Base-by-base conservation (phyloP, 2,113 vertebrate species). In the Malurus melanocephalus region DNA sequence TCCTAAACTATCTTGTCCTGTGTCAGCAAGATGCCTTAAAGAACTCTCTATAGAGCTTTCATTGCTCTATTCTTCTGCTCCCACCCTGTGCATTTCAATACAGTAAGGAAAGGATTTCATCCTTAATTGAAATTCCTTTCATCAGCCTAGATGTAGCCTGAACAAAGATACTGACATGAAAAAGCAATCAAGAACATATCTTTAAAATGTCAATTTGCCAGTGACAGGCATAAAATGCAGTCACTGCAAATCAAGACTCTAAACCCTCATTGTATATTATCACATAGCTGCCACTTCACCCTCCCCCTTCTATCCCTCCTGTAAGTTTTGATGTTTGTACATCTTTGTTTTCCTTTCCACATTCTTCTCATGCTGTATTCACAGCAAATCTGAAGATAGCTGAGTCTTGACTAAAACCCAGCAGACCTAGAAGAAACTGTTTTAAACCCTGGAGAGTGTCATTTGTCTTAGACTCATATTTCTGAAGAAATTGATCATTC, bases 41-140 rank as follows among this genome's bases (percentile, higher is more conserved):
- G 80, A 94, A 77, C 74, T 87, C 87, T 91, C 74, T 43, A 27
- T 11, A 86, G 88, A 87, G 84, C 78, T 87, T 90, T 84, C 75
- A 61, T n/a, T 73, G 67, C 90, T 92, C 64, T 77, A 66, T 92
- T 95, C 69, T 85, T 60, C 35, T 60, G 80, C 93, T 87, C 92
- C 78, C 88, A 88, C 78, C 60, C 88, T 59, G 64, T 56, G 84
- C 88, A 71, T 91, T 95, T 94, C 93, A 95, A 88, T 90, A 87
- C 71, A 71, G 80, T 30, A 83, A 5, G 72, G 80, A 76, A 89
- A 93, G 73, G 88, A 73, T 88, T 95, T 93, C 85, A 78, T 82
- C 92, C 90, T 94, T 94, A 96, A 96, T 93, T 94, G 93, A 95
- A 94, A 95, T 96, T 96, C 92, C 88, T 96, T 95, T 96, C 95